Evolutionary conservation across 1,140 invertebrate genomes (phyloP).

Genomic region (Neuroterus valhalla): DNA sequence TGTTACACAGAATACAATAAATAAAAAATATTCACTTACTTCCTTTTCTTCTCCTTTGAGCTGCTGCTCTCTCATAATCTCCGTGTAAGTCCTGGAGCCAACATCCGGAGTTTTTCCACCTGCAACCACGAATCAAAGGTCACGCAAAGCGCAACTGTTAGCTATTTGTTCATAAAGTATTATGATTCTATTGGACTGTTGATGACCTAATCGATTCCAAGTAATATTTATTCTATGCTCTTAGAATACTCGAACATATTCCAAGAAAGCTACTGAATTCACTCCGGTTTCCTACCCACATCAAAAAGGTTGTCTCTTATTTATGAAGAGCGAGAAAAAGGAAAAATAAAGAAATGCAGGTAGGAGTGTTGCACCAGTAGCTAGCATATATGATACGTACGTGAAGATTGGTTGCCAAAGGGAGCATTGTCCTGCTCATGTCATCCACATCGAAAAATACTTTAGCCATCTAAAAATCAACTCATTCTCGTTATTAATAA

Average conservation of each 20-base stretch:
- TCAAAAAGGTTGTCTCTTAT: constrained; percentile 20
- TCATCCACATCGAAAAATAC: constrained; percentile 72
- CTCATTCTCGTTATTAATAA: constrained; percentile 78
- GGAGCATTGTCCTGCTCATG: constrained; percentile 71
- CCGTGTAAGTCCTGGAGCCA: constrained; percentile 93
- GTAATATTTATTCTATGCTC: constrained; percentile 62
- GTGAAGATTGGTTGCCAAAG: constrained; percentile 65
- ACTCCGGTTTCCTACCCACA: constrained; percentile 57
- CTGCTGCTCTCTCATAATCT: constrained; percentile 97
- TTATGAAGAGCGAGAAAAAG: constrained; percentile 18
- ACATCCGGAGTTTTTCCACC: constrained; percentile 99
- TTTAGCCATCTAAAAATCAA: constrained; percentile 77
- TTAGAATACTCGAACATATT: constrained; percentile 64
- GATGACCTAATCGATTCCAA: constrained; percentile 60
- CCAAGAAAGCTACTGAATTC: constrained; percentile 70
- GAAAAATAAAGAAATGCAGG: constrained; percentile 42
- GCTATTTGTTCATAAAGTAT: constrained; percentile 51
- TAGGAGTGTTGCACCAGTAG: constrained; percentile 69
- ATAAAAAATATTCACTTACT: constrained; percentile 73
- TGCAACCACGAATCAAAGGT: constrained; percentile 81
- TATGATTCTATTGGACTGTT: constrained; percentile 54
- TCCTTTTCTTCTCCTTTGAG: constrained; percentile 91
- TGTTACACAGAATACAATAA: constrained; percentile 27
- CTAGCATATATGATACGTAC: constrained; percentile 71
- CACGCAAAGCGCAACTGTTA: constrained; percentile 74